Evolutionary conservation across 2,797 vertebrate species (phyloP).

Genomic region (Pagetopsis macropterus): DNA sequence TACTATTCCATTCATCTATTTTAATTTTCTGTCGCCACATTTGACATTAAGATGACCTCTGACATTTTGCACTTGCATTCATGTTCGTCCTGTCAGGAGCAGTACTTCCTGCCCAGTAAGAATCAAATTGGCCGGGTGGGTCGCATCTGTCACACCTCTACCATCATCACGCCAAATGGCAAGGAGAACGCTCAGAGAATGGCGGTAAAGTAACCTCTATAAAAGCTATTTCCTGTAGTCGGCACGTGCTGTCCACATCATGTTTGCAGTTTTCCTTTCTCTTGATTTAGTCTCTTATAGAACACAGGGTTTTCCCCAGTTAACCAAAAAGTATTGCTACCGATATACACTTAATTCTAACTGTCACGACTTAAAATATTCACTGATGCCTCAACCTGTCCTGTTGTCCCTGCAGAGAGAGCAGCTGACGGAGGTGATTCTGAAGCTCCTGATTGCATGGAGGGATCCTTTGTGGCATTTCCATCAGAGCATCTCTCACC

Average conservation of each 20-base stretch:
- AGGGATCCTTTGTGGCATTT: conserved; percentile 86
- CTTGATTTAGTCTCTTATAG: not conserved
- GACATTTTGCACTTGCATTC: conserved; percentile 40
- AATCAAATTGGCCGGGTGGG: conserved; percentile 81
- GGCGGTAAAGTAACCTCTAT: conserved; percentile 76
- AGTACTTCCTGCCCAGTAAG: conserved; percentile 79
- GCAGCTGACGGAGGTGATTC: conserved; percentile 84
- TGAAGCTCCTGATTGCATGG: conserved; percentile 87
- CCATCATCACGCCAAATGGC: conserved; percentile 85
- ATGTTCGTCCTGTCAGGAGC: conserved; percentile 76
- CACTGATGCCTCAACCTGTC: not conserved
- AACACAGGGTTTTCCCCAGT: not conserved
- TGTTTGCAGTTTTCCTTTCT: not conserved
- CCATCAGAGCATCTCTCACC: conserved; percentile 80
- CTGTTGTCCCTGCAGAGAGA: conserved; percentile 74
- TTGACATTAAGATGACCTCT: conserved; percentile 59
- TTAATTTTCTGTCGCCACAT: not conserved
- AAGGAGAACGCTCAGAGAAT: conserved; percentile 88
- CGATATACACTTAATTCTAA: not conserved
- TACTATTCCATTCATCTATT: conserved; percentile 23
- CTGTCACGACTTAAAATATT: not conserved
- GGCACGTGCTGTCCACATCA: not conserved
- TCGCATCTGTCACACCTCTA: conserved; percentile 86
- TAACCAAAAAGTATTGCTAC: not conserved
- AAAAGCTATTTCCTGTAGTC: conserved; percentile 23